A percentile compares a stretch with the other conserved stretches of the same genome.
Conservation (phyloP, 2,113 vertebrate genomes). For the Nansenia antarctica region DNA sequence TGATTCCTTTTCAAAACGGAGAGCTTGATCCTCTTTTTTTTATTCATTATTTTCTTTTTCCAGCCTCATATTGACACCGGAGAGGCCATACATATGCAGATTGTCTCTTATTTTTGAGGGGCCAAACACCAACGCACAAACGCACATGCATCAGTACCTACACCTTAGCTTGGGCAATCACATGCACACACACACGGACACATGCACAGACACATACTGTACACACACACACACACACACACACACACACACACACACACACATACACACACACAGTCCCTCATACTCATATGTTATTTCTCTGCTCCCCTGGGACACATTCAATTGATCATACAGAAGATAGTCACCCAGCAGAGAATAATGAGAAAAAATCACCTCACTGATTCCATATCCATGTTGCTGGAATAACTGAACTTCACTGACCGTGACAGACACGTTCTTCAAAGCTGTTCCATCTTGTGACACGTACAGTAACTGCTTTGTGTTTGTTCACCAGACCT, state of each 20-base stretch:
- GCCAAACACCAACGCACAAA: background rate
- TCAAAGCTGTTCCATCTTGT: background rate
- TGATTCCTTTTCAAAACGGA: constrained; percentile 34
- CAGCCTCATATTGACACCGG: constrained; percentile 26
- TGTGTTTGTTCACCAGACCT: background rate
- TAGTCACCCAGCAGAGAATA: constrained; percentile 14
- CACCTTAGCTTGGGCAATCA: background rate
- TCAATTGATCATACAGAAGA: constrained; percentile 18
- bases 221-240: background rate
- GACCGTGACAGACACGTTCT: background rate
- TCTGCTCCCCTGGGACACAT: constrained; percentile 1
- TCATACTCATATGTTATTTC: background rate
- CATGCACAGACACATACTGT: background rate
- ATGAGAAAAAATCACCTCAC: constrained; percentile 22
- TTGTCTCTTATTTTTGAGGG: background rate
- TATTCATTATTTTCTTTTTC: constrained; percentile 27
- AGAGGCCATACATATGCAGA: constrained; percentile 2
- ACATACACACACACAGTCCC: background rate
- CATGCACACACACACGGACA: background rate
- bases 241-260: background rate
- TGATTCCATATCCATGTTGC: constrained; percentile 4
- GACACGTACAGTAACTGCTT: background rate
- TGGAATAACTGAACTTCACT: background rate
- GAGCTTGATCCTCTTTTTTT: constrained; percentile 32
- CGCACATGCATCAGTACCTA: background rate